These are phyloP conservation scores for Cordilura impudica DNA, from an alignment of 2,888 invertebrate species.

Conservation along the genomic window DNA sequence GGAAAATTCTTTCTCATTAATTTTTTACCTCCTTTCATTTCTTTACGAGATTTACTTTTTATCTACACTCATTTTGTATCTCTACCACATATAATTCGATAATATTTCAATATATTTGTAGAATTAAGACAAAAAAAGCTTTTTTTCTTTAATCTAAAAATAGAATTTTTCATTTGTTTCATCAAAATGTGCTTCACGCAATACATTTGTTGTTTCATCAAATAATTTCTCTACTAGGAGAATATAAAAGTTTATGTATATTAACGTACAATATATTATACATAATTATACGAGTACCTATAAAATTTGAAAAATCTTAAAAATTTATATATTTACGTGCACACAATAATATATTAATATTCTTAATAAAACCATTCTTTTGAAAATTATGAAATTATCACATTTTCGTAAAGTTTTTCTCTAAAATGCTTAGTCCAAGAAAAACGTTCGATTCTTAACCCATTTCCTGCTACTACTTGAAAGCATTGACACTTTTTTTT, in stretches of 20 bases:
- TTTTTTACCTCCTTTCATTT: background rate
- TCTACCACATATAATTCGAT: slow-evolving; percentile 44
- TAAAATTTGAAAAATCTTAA: background rate
- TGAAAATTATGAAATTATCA: background rate
- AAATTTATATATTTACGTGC: background rate
- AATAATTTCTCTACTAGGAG: slow-evolving; percentile 12
- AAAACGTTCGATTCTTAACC: no score
- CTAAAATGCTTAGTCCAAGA: no score
- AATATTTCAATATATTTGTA: slow-evolving; percentile 59
- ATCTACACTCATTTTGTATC: slow-evolving; percentile 18
- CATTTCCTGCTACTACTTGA: no score
- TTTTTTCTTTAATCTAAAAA: slow-evolving; percentile 63
- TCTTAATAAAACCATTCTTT: background rate
- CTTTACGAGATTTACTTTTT: slow-evolving; percentile 2
- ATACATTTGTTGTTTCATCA: slow-evolving; percentile 32
- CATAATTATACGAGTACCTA: no score
- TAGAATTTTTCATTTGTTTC: slow-evolving; percentile 60
- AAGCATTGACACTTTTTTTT: no score
- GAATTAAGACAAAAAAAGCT: slow-evolving; percentile 57
- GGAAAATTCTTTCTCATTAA: background rate
- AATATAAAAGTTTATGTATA: background rate
- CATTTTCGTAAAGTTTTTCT: no score
- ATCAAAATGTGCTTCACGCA: slow-evolving; percentile 35
- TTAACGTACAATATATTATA: no score
- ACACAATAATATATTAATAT: no score